A percentile compares a stretch with the other conserved stretches of the same genome.
These are phyloP conservation scores for Phrynocephalus versicolor DNA, from an alignment of 2,113 vertebrate genomes.

Conservation along the genomic window DNA sequence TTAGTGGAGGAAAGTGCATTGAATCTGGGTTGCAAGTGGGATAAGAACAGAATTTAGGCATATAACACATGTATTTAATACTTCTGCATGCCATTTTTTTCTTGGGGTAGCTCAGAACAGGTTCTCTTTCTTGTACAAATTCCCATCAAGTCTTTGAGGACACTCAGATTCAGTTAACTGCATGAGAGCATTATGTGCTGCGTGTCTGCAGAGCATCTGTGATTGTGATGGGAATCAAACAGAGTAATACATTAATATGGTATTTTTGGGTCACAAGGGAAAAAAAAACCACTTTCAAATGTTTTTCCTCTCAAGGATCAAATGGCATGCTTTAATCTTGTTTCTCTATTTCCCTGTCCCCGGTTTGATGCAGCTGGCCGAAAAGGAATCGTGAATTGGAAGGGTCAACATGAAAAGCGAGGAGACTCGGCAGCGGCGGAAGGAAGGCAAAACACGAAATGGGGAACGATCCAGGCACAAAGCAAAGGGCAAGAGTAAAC, in stretches of 20 bases:
- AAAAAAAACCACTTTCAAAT: neutral
- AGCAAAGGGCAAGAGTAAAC: conserved; percentile 73
- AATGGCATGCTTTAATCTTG: neutral
- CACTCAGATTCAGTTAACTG: neutral
- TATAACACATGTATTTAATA: too few species aligned
- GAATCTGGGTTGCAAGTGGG: neutral
- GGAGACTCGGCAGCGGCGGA: conserved; percentile 81
- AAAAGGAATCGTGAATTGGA: conserved; percentile 29
- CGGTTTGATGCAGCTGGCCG: neutral
- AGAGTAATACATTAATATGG: neutral
- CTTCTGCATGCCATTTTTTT: too few species aligned
- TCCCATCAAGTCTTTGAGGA: neutral
- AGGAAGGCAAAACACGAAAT: conserved; percentile 78
- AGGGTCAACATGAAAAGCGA: conserved; percentile 80
- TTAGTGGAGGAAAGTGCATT: too few species aligned
- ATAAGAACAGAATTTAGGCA: neutral
- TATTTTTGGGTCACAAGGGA: neutral
- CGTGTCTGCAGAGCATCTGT: neutral
- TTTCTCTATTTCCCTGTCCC: neutral
- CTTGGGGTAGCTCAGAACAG: neutral
- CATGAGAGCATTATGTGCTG: neutral
- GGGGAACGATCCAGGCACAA: conserved; percentile 69
- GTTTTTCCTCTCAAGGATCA: neutral
- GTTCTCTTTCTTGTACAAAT: neutral
- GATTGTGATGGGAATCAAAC: neutral